Conservation (phyloP, 2,113 vertebrate genomes). For the Menura novaehollandiae region DNA sequence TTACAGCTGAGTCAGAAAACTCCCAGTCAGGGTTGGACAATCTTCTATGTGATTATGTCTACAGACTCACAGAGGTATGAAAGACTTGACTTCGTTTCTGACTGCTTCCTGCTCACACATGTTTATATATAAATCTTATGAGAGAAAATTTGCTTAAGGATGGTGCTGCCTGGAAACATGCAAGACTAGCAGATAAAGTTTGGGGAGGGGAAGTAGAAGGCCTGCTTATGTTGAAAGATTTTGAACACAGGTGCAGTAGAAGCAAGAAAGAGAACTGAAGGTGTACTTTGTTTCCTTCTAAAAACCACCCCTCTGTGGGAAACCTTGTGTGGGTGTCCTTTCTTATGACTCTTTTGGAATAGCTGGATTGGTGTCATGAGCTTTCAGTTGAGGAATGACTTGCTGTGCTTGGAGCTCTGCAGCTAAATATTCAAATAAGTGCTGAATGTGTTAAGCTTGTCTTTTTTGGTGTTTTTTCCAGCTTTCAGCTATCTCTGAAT, state of each 20-base stretch:
- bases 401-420: not conserved
- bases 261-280: not conserved
- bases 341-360: not conserved
- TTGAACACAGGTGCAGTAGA: not conserved
- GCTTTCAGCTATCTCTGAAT: not conserved
- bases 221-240: not conserved
- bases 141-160: not conserved
- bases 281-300: not conserved
- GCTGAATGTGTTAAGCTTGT: not conserved
- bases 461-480: not conserved
- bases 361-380: not conserved
- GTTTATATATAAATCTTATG: not conserved
- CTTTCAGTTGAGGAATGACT: not conserved
- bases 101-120: not conserved
- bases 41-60: not conserved
- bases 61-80: not conserved
- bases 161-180: not conserved
- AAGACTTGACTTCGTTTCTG: not conserved
- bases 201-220: not conserved
- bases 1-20: not conserved
- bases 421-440: not conserved
- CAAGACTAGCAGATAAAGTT: not conserved
- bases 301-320: not conserved
- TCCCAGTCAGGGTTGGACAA: not conserved
- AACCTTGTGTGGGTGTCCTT: not conserved